A percentile compares a stretch with the other conserved stretches of the same genome.
Evolutionary conservation across 2,888 invertebrate genomes (phyloP).

Genomic region (Hirtodrosophila alboralis): DNA sequence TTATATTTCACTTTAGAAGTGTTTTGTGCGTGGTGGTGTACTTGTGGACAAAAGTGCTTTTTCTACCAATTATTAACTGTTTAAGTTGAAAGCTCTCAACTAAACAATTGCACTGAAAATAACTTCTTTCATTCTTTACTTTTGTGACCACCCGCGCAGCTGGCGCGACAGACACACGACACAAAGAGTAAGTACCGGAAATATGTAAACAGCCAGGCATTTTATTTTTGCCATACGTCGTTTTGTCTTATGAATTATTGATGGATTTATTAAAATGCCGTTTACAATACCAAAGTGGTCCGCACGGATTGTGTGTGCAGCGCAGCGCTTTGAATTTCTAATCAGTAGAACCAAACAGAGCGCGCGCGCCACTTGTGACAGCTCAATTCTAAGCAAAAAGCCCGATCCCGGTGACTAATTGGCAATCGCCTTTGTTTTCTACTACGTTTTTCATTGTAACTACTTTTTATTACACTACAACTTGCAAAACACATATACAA

Average conservation of each 20-base stretch:
- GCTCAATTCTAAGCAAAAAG: slow-evolving; percentile 43
- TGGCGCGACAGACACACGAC: slow-evolving; percentile 24
- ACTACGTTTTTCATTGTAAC: slow-evolving; percentile 38
- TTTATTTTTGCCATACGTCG: slow-evolving; percentile 39
- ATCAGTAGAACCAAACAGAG: slow-evolving; percentile 59
- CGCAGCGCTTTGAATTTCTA: slow-evolving; percentile 75
- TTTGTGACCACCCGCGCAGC: slow-evolving; percentile 54
- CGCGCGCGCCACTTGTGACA: slow-evolving; percentile 51
- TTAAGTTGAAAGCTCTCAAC: slow-evolving; percentile 22
- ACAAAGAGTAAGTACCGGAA: slow-evolving; percentile 73
- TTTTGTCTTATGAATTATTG: slow-evolving; percentile 69
- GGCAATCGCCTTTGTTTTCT: slow-evolving; percentile 51
- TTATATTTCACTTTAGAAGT: slow-evolving; percentile 17
- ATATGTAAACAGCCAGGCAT: slow-evolving; percentile 33
- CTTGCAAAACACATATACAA: slow-evolving; percentile 15
- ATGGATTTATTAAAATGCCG: slow-evolving; percentile 63
- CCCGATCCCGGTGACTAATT: slow-evolving; percentile 56
- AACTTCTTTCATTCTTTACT: not conserved
- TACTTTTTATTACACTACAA: slow-evolving; percentile 29
- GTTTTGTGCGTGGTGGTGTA: slow-evolving; percentile 28
- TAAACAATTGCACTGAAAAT: slow-evolving; percentile 14
- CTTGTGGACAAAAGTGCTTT: slow-evolving; percentile 33
- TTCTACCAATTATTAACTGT: slow-evolving; percentile 32
- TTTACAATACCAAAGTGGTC: slow-evolving; percentile 65
- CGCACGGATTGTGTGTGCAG: too few relatives aligned